These are phyloP conservation scores for Oenanthe melanoleuca DNA, from an alignment of 2,113 vertebrate genomes.

Conservation along the genomic window DNA sequence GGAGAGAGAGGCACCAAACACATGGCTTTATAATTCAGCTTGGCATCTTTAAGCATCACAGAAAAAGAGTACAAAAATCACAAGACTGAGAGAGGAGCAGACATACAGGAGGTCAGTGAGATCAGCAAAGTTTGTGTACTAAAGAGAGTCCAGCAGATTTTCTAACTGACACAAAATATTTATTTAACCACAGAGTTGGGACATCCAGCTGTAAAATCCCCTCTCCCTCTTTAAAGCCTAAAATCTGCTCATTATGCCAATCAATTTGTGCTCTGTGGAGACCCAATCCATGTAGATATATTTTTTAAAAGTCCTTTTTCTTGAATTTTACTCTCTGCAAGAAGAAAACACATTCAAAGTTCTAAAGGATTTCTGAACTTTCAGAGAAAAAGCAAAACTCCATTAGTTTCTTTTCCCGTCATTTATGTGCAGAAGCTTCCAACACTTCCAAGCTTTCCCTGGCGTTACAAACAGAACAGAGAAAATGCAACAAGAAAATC, in stretches of 20 bases:
- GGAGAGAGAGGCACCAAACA: background rate
- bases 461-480: background rate
- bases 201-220: background rate
- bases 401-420: background rate
- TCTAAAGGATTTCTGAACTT: background rate
- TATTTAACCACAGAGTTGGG: background rate
- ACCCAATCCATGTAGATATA: background rate
- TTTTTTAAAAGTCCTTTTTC: background rate
- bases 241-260: background rate
- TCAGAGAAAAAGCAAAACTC: background rate
- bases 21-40: background rate
- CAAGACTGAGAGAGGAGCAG: background rate
- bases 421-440: background rate
- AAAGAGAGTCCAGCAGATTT: background rate
- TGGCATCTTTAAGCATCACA: background rate
- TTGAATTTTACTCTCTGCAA: background rate
- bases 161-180: background rate
- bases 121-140: background rate
- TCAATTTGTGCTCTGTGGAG: background rate
- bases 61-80: background rate
- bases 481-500: background rate
- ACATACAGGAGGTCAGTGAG: background rate
- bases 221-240: background rate
- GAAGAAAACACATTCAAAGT: background rate
- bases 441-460: background rate